Conservation (phyloP, 2,888 invertebrate species). For the Agriotes lineatus region DNA sequence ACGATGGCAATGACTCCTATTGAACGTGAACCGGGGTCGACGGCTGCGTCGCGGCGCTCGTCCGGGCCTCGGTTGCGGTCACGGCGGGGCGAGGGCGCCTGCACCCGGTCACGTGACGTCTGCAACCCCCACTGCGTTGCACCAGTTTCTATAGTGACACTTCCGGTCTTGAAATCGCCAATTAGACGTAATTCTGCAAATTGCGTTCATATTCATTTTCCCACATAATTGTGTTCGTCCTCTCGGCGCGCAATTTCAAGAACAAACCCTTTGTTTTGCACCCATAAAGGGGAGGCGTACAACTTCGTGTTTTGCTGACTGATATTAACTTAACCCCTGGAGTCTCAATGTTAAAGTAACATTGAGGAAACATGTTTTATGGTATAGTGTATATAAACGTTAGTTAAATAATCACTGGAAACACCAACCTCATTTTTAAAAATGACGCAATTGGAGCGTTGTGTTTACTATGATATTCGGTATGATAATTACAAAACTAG, state of each 20-base stretch:
- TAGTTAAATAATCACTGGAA: no score
- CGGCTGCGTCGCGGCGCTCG: slow-evolving; percentile 61
- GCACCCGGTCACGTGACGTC: slow-evolving; percentile 55
- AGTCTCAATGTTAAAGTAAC: no score
- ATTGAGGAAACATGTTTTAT: no score
- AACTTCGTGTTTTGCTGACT: no score
- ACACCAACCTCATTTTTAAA: no score
- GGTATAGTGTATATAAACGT: no score
- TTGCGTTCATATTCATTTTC: slow-evolving; percentile 5
- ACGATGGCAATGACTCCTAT: slow-evolving; percentile 66
- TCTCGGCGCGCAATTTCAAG: background rate
- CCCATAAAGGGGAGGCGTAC: no score
- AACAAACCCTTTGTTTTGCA: background rate
- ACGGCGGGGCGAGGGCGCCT: slow-evolving; percentile 56
- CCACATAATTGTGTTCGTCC: background rate
- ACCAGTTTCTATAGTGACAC: slow-evolving; percentile 52
- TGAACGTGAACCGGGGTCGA: slow-evolving; percentile 70
- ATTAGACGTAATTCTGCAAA: slow-evolving; percentile 23
- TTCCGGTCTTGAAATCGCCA: slow-evolving; percentile 36
- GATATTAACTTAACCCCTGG: no score
- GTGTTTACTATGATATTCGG: no score
- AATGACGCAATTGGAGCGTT: no score
- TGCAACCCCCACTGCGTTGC: slow-evolving; percentile 56
- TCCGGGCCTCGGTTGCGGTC: slow-evolving; percentile 60
- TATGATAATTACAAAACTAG: no score